Evolutionary conservation across 2,888 invertebrate species (phyloP).

Genomic region (Pogonocherus hispidulus): DNA sequence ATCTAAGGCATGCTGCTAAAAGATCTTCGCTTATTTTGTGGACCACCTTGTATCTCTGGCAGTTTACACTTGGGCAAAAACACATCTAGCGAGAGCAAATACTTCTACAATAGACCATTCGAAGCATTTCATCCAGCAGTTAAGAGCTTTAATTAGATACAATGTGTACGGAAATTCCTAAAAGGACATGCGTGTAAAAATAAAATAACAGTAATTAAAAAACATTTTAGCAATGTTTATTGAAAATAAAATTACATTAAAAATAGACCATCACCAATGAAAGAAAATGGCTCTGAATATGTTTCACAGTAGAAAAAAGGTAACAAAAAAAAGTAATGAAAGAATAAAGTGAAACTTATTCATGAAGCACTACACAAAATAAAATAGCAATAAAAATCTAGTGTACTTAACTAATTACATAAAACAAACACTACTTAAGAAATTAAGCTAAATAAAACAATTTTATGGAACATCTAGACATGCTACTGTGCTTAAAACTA

Average conservation of each 20-base stretch:
- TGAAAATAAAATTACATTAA: constrained; percentile 65
- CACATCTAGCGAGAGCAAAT: neutral
- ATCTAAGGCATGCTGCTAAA: no score
- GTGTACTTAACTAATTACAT: constrained; percentile 56
- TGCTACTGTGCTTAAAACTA: constrained; percentile 64
- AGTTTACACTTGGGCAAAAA: neutral
- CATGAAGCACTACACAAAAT: constrained; percentile 58
- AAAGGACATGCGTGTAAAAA: constrained; percentile 64
- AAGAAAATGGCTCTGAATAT: constrained; percentile 43
- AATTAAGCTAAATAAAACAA: constrained; percentile 54
- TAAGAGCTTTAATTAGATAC: constrained; percentile 22
- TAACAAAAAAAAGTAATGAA: constrained; percentile 36
- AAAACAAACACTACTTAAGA: constrained; percentile 52
- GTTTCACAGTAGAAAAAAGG: constrained; percentile 41
- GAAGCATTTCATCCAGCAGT: constrained; percentile 26
- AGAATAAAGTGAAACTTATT: constrained; percentile 54
- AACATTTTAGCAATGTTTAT: constrained; percentile 68
- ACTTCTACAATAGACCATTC: constrained; percentile 11
- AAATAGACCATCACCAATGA: constrained; percentile 65
- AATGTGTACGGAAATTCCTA: constrained; percentile 52
- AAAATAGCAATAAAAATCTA: constrained; percentile 58
- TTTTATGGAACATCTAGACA: constrained; percentile 55
- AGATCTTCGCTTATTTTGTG: neutral
- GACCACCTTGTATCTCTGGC: neutral
- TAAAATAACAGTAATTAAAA: constrained; percentile 65